Base-by-base conservation (phyloP, 2,797 vertebrate genomes). In the Macropodus opercularis region DNA sequence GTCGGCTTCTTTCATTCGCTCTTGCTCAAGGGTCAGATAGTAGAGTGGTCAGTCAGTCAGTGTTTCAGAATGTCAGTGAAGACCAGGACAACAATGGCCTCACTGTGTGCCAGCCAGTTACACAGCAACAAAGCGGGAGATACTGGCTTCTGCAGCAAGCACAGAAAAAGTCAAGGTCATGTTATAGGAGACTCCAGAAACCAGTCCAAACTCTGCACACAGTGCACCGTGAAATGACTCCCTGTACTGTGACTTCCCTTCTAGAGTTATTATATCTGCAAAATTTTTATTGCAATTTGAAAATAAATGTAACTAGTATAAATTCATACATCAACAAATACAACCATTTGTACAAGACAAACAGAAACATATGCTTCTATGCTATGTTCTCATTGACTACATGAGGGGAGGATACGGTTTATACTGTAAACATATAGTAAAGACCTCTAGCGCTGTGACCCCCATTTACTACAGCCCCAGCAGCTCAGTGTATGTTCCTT, bases 161-260 rank as follows among this genome's bases (percentile, higher is more conserved):
- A 62, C 51, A 27, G 59, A 62, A 26, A 55, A 12, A 56, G 36
- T 61, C 72, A 79, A 79, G 71, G 72, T 75, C 72, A 74, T 3
- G 38, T 21, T 32, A 3, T 0, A 50, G 39, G 48, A 58, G 48
- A 56, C 65, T 14, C 40, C 61, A 57, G 18, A 36, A 31, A 60
- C 34, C n/a, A n/a, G n/a, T n/a, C 15, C 17, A 5, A 29, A 17
- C 31, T 36, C 29, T 12, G 13, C 29, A 12, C 29, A 32, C 29
- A 12, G 11, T 2, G 11, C 29, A 32, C 29, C 11, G 11, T 11
- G 13, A 32, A 12, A 32, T 4, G 3, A 12, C 11, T 32, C 29
- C 29, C 29, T n/a, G n/a, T n/a, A n/a, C n/a, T n/a, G n/a, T n/a
- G n/a, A n/a, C n/a, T n/a, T n/a, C n/a, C n/a, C n/a, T n/a, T n/a